Evolutionary conservation across 2,113 vertebrate genomes (phyloP), one percentile per base, ranked within the genome.

Genomic region (Mystacornis crossleyi): DNA sequence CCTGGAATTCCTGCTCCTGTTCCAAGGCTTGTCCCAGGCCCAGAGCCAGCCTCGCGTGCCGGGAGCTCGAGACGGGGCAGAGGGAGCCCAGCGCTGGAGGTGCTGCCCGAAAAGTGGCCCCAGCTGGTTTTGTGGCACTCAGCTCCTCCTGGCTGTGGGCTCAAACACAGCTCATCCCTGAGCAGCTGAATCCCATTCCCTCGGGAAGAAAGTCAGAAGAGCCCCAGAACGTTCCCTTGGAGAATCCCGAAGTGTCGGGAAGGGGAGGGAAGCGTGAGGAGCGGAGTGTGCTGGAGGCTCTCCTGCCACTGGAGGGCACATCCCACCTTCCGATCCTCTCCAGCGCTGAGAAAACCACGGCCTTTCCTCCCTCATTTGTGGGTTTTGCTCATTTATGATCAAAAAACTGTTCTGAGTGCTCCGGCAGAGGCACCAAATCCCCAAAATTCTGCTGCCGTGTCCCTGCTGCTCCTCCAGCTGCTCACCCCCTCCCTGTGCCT

Each of bases 291-390:
- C 95, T 47, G 62, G 62, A 38, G 81, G 93, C 88, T 67, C 42
- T 77, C 23, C 75, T 5, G 15, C 90, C 92, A 7, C 90, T 78
- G 94, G 88, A 93, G 95, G 90, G 97, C 91, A 94, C 89, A 92
- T 79, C 18, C 91, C 58, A 18, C 66, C 86, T 34, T 55, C 40
- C 36, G 17, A 7, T 3, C 55, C 4, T 1, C 77, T 14, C n/a
- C 3, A 23, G 12, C 16, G 4, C 18, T 0, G 1, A 9, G 61
- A 24, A 28, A 23, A 4, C 33, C 8, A 3, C 61, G 10, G 84
- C 53, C 34, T 38, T 28, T 12, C 12, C 5, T 14, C 54, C 10
- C 79, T 71, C 12, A 0, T 14, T 4, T 1, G 1, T 19, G 1
- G 3, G 1, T 8, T 67, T 24, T 5, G 18, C 40, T 2, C 15